Evolutionary conservation across 2,888 invertebrate species (phyloP), one percentile per base, ranked within the genome.

Genomic region (Anoncus sp.): DNA sequence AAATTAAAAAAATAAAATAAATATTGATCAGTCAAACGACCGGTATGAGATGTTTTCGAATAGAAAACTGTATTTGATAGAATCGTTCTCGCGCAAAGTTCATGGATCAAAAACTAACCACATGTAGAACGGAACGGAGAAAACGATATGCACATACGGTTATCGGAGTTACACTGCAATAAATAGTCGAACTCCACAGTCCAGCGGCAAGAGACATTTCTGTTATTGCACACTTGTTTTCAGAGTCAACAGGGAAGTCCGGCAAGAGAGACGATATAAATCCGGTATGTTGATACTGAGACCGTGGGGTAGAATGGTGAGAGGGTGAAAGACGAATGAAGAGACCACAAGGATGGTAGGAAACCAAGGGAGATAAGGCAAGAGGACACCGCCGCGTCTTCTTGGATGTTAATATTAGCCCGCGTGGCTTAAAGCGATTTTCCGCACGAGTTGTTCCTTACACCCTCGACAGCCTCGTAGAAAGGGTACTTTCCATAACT

Each of bases 391-490:
- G 53, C 51, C 59, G 73, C 72, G 75, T 81, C 75, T 80, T 80
- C 80, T 80, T 78, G 75, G 79, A 81, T 87, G 87, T 87, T 87
- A 87, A 88, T 87, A 87, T 87, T 88, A 88, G 88, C 85, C 81
- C 80, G 82, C 77, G 82, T 82, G 83, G 87, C 85, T 87, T 88
- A 85, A 88, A 87, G 86, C 87, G 86, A 87, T 87, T 87, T 87
- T 87, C 85, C 87, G 79, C 85, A 77, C 81, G 82, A 81, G 77
- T 81, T 82, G 78, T 53, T 81, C 73, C 82, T 83, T 59, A 38
- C 57, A 59, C 82, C 84, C 85, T 86, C 83, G 76, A 78, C 66
- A 59, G 71, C 70, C 53, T 35, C 47, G 16, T 31, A 59, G 67
- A 57, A 53, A 71, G 59, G 70, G 75, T 47, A 71, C 69, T 70